These are phyloP conservation scores for Chaetophractus vellerosus DNA, from an alignment of 2,797 vertebrate genomes.

Conservation along the genomic window DNA sequence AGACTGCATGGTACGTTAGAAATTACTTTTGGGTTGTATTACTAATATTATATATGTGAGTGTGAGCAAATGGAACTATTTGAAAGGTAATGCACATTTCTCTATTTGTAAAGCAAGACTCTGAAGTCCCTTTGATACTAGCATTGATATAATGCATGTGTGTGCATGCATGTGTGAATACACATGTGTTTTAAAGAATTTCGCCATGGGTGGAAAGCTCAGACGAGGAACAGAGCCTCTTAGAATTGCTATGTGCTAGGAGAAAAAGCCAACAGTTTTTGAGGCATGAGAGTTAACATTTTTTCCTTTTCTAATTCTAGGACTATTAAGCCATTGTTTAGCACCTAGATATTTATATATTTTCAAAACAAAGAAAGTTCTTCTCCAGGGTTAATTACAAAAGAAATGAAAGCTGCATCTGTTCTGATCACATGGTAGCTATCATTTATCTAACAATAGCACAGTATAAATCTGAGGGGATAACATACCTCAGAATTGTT, in stretches of 20 bases:
- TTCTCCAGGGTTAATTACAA: slow-evolving; percentile 69
- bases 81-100: background rate
- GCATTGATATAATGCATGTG: background rate
- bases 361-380: slow-evolving; percentile 57
- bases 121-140: background rate
- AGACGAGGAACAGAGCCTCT: background rate
- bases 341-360: slow-evolving; percentile 39
- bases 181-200: slow-evolving; percentile 22
- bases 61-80: background rate
- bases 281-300: background rate
- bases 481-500: background rate
- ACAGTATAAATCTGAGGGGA: slow-evolving; percentile 35
- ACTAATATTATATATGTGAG: background rate
- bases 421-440: background rate
- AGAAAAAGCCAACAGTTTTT: background rate
- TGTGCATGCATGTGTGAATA: background rate
- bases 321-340: background rate
- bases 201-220: background rate
- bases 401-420: slow-evolving; percentile 62
- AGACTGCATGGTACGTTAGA: background rate
- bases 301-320: slow-evolving; percentile 61
- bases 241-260: background rate
- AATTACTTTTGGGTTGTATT: background rate
- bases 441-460: slow-evolving; percentile 61
- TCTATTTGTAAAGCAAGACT: background rate